Base-by-base conservation (phyloP, 2,888 invertebrate species). In the Pasiphila rectangulata region DNA sequence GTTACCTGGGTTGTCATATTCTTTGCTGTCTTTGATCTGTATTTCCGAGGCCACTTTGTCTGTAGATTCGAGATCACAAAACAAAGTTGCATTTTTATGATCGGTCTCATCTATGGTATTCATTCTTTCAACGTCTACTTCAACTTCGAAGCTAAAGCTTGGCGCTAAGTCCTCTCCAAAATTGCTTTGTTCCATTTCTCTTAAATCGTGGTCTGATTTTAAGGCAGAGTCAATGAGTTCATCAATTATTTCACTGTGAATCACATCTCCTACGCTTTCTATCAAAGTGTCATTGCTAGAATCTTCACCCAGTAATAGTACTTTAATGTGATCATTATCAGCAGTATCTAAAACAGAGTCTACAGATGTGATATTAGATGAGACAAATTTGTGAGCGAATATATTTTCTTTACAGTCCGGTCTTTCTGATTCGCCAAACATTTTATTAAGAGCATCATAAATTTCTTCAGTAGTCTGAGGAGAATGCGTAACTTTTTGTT, bases 241-340 rank as follows among this genome's bases (percentile, higher is more conserved):
- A 5, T 48, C 43, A 23, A 44, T 16, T 5, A 44, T 42, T 3
- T 56, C 54, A 34, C 49, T 41, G 32, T 25, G 38, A 1, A 10
- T 30, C 44, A 48, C 49, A 19, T 56, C 46, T 1, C 44, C 37
- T 20, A 49, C 42, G 21, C 48, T 36, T 39, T 46, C 54, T 20
- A 40, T 35, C 21, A 46, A n/a, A 10, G 36, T 43, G 6, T 21
- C 27, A 5, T 21, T n/a, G 5, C 19, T 10, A 10, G 24, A 7
- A 35, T 46, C 43, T 32, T 50, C 49, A 9, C 35, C 39, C 23
- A 46, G 10, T 27, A 36, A 32, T 17, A 46, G 12, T 12, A 21
- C 32, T 23, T 51, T 25, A 0, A 7, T 19, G 9, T 7, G n/a
- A 17, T 9, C 7, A 30, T 41, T 24, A 10, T 19, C 24, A 2